Evolutionary conservation across 2,888 invertebrate genomes (phyloP).

Genomic region (Nineta flava): DNA sequence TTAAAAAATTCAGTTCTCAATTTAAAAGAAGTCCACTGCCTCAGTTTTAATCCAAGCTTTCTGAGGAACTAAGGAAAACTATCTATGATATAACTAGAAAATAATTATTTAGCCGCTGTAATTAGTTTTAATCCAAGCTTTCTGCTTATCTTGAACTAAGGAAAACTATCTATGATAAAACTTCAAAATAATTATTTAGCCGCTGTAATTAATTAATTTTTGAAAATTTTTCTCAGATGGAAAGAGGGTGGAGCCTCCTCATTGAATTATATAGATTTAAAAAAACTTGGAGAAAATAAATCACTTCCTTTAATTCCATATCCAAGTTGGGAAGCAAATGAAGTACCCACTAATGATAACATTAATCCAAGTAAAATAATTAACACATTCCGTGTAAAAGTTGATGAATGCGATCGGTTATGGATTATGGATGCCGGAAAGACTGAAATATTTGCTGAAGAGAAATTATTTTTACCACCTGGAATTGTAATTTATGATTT

Average conservation of each 20-base stretch:
- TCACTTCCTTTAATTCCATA: conserved; percentile 59
- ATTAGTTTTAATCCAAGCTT: too few species aligned
- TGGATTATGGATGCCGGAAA: conserved; percentile 73
- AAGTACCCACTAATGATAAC: conserved; percentile 39
- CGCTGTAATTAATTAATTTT: conserved; percentile 34
- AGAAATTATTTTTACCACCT: conserved; percentile 41
- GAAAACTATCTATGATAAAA: too few species aligned
- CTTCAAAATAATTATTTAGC: too few species aligned
- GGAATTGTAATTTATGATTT: conserved; percentile 57
- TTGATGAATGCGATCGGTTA: conserved; percentile 61
- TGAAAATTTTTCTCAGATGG: conserved; percentile 54
- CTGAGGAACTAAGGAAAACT: too few species aligned
- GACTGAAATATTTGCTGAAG: conserved; percentile 49
- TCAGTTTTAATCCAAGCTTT: too few species aligned
- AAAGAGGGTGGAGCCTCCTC: conserved; percentile 53
- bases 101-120: too few species aligned
- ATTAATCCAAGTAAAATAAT: conserved; percentile 40
- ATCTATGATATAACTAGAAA: too few species aligned
- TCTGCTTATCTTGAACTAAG: too few species aligned
- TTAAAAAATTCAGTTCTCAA: too few species aligned
- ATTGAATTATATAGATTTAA: conserved; percentile 45
- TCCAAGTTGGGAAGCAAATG: conserved; percentile 63
- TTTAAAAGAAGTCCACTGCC: too few species aligned
- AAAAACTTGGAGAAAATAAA: conserved; percentile 36
- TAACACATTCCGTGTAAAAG: conserved; percentile 55